Evolutionary conservation across 2,888 invertebrate genomes (phyloP), one percentile per base, ranked within the genome.

Genomic region (Baronia brevicornis): DNA sequence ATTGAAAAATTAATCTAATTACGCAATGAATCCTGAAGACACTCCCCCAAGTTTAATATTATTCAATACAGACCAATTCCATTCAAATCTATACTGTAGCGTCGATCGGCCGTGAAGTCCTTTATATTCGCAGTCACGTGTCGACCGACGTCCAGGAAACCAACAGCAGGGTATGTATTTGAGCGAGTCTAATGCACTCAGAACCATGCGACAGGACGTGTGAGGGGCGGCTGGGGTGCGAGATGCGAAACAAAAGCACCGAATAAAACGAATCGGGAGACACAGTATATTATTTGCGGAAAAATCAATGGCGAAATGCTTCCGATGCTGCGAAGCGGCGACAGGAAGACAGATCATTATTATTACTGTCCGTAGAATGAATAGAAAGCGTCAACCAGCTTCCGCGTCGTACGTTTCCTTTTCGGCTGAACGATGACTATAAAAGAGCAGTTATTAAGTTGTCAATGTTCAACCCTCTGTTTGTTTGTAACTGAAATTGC

Each of bases 151-250:
- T 65, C 62, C 80, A 79, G 79, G 79, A 80, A 80, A 78, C 79
- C 72, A 54, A 54, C 48, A 48, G 62, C 55, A 60, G 53, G 57
- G 65, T 61, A 71, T 71, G 71, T 68, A 68, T 72, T 73, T 72
- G 72, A 72, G 75, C 79, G 78, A 66, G 66, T 68, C 80, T 79
- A 84, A 82, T 79, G 74, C 70, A 78, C 80, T 82, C 73, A 74
- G 68, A 75, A 70, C 70, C 73, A 71, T 70, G 71, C 62, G 71
- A 73, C 69, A 63, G 36, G 35, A 46, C 39, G 53, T 54, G n/a
- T n/a, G n/a, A n/a, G 60, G 60, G 60, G 51, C 30, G 48, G 46
- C 35, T 44, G 33, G 53, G 53, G 51, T 42, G 46, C 35, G 20
- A 34, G 18, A 26, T 18, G 36, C 41, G 46, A 53, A 55, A 58